Base-by-base conservation (phyloP, 2,113 vertebrate species). In the Arenaria interpres region DNA sequence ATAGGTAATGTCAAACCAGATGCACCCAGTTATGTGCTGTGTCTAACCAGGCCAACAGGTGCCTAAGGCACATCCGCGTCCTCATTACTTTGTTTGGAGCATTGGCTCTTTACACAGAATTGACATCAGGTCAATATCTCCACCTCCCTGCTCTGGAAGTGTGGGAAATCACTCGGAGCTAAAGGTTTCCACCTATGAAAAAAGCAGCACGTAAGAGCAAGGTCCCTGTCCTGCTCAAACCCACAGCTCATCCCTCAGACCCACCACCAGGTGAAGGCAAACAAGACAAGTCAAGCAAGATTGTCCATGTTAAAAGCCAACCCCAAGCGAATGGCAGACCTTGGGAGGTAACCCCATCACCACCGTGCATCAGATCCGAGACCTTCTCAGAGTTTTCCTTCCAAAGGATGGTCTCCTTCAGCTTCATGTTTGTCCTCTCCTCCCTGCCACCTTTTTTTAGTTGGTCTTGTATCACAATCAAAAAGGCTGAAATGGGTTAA, bases 21-120 rank as follows among this genome's bases (percentile, higher is more conserved):
- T 10, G 64, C 41, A 32, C 41, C 4, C 69, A 24, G 71, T n/a
- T 54, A 0, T 3, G 41, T 25, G 66, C 81, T 66, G 66, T 37
- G 72, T 46, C 67, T 88, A 97, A 96, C 87, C 77, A 92, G 97
- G 94, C 68, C 89, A 94, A 62, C 86, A 89, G 95, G 94, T 95
- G 95, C 92, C 96, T 91, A 45, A 88, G 96, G 96, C 96, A 92
- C 62, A 82, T 2, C 8, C 1, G 0, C 5, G 91, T 46, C 95
- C 94, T 66, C 90, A n/a, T 85, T 68, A 45, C 68, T 86, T 12
- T 59, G 83, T 45, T 43, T 69, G 67, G 45, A 92, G 73, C 35
- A 2, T 1, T 67, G 60, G 73, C 80, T 93, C 86, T 96, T 39
- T 12, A 15, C 7, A 50, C 69, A 68, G 60, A 30, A 75, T 21